Base-by-base conservation (phyloP, 2,888 invertebrate species). In the Cantharis rufa region DNA sequence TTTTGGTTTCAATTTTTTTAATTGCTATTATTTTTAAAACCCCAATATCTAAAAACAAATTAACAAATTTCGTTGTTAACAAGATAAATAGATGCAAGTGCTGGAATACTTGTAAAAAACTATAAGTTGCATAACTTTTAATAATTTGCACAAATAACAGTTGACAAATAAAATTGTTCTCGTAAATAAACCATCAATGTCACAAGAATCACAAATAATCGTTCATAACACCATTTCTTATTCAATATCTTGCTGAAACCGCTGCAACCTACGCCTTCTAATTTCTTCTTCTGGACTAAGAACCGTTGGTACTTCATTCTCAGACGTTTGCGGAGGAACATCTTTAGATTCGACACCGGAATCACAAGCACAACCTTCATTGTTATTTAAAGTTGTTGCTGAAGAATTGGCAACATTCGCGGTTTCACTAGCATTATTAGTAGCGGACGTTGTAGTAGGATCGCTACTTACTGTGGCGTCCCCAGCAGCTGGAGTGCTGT, bases 261-360 rank as follows among this genome's bases (percentile, higher is more conserved):
- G 94, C 89, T 94, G 92, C 87, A 95, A 90, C 88, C 95, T 91
- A 86, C 94, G 91, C 89, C 93, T 92, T 87, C 95, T 90, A 75
- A 95, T 89, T 86, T 95, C 94, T 84, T 92, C 92, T 48, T 93
- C 90, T 78, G 91, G 90, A 62, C 81, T 78, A 71, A 76, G 10
- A 10, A 62, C 15, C 21, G 16, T 72, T 15, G 78, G 32, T 15
- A 68, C 72, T 66, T 69, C 48, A 62, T 75, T 73, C 62, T 79
- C 73, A 13, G 78, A 64, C 2, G 48, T n/a, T n/a, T 79, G 66
- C 28, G 78, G 72, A 16, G 75, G 68, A 48, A 69, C 11, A 48
- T 18, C 10, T 64, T 61, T 24, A 63, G 10, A 63, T 27, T 64
- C 13, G 11, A 15, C 24, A 62, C 69, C 74, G 2, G 79, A 74